Evolutionary conservation across 2,888 invertebrate genomes (phyloP).

Genomic region (Eupeodes latifasciatus): DNA sequence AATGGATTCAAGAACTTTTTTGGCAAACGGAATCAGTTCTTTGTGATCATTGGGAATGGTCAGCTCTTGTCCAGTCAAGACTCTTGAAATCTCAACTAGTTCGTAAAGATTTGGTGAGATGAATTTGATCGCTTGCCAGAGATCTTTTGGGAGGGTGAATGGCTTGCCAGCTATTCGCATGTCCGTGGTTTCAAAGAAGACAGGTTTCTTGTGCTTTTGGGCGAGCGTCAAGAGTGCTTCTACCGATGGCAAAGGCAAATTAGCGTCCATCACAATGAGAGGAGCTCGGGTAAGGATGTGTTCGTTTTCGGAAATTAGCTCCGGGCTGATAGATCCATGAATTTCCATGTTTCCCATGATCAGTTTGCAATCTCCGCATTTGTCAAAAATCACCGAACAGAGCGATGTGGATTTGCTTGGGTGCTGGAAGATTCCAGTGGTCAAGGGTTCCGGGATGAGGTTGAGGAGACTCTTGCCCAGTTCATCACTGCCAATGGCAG

Average conservation of each 20-base stretch:
- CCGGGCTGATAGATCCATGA: slow-evolving; percentile 88
- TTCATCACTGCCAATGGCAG: slow-evolving; percentile 90
- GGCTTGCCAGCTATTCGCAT: slow-evolving; percentile 90
- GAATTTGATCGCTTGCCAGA: slow-evolving; percentile 84
- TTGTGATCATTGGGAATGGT: slow-evolving; percentile 20
- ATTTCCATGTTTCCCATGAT: slow-evolving; percentile 94
- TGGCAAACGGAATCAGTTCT: slow-evolving; percentile 75
- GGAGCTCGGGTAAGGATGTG: slow-evolving; percentile 87
- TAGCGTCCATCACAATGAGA: slow-evolving; percentile 93
- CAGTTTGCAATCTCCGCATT: slow-evolving; percentile 90
- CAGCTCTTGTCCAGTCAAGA: slow-evolving; percentile 80
- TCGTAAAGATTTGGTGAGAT: slow-evolving; percentile 93
- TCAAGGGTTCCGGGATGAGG: slow-evolving; percentile 82
- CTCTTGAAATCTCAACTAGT: slow-evolving; percentile 88
- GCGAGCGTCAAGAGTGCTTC: slow-evolving; percentile 87
- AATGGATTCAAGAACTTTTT: slow-evolving; percentile 82
- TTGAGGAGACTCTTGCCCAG: slow-evolving; percentile 84
- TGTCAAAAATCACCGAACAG: slow-evolving; percentile 91
- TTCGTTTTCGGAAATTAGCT: slow-evolving; percentile 87
- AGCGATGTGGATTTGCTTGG: slow-evolving; percentile 86
- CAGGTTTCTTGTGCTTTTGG: slow-evolving; percentile 88
- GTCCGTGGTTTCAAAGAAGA: slow-evolving; percentile 96
- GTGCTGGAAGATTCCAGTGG: slow-evolving; percentile 80
- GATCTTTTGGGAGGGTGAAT: slow-evolving; percentile 83
- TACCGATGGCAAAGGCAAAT: slow-evolving; percentile 89